Base-by-base conservation (phyloP, 2,113 vertebrate species). In the Hemiscyllium ocellatum region DNA sequence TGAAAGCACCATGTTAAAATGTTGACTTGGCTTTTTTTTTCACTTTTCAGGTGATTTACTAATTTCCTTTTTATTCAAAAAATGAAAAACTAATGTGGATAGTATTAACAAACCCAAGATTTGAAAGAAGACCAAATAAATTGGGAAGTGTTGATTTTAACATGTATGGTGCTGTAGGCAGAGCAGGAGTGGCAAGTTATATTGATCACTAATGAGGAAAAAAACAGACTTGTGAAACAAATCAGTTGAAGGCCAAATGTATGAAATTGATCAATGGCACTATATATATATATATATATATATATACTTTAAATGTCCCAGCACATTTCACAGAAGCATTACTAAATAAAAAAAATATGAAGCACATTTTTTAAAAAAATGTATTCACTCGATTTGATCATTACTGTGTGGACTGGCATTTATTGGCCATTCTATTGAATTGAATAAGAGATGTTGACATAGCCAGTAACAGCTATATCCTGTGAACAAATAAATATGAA, bases 81-180 rank as follows among this genome's bases (percentile, higher is more conserved):
- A 83, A 83, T 80, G n/a, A n/a, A 37, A 83, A 83, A 83, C 37
- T 4, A 12, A 22, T 6, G 4, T 42, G 37, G 4, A 83, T 42
- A 20, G 10, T 89, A n/a, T 5, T 37, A n/a, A 22, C n/a, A 17
- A 37, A 66, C 4, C 15, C 52, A 89, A 95, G 96, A 96, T 97
- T 96, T 94, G 96, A 96, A 96, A 95, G 91, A 95, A 87, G 69
- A 37, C 87, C 42, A 86, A 69, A 90, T 86, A 86, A 69, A 96
- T 68, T 68, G 85, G 86, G 85, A 95, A 96, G 68, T 65, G 69
- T 76, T 78, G 65, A 76, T 66, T 86, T 95, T 47, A 85, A 70
- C 8, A 10, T 52, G 85, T 52, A 52, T 26, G 37, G 24, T 52
- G 24, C 24, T 87, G 42, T 52, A 87, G 50, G 12, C 26, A 13